Evolutionary conservation across 2,797 vertebrate species (phyloP).

Genomic region (Pseudochirops corinnae): DNA sequence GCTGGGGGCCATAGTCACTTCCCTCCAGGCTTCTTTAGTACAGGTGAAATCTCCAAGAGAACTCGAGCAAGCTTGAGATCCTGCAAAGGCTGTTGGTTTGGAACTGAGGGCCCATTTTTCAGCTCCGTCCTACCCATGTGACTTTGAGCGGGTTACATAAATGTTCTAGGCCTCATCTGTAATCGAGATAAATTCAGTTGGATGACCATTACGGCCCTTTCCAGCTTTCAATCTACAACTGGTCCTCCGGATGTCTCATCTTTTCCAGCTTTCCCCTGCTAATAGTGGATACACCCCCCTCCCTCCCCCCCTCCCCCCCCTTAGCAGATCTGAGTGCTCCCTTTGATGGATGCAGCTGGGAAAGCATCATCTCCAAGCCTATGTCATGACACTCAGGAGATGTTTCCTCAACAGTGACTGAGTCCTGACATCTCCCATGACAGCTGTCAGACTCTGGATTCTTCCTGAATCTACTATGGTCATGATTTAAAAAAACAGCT

Average conservation of each 20-base stretch:
- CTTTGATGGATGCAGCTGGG: too few relatives aligned
- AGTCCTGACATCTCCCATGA: not conserved
- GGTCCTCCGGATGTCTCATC: not conserved
- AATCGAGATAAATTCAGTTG: fast-evolving
- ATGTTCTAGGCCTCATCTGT: not conserved
- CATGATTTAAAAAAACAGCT: not conserved
- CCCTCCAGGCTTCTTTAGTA: too few relatives aligned
- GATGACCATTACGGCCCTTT: too few relatives aligned
- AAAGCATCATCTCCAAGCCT: too few relatives aligned
- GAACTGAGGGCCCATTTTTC: too few relatives aligned
- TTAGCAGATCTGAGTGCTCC: too few relatives aligned
- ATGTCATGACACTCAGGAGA: not conserved
- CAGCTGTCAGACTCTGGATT: not conserved
- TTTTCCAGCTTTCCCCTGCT: not conserved
- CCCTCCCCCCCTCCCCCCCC: too few relatives aligned
- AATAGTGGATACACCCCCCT: too few relatives aligned
- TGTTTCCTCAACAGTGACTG: not conserved
- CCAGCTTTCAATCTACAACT: not conserved
- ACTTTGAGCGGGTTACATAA: not conserved
- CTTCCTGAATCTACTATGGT: not conserved
- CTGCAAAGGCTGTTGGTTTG: too few relatives aligned
- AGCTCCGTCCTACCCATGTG: too few relatives aligned
- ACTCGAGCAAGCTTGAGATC: too few relatives aligned
- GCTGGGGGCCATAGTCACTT: not conserved
- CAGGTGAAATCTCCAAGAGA: not conserved